A percentile compares a stretch with the other conserved stretches of the same genome.
phyloP scores from a whole-genome alignment of 1,140 invertebrate species.

The Drosophila prosaltans region DNA sequence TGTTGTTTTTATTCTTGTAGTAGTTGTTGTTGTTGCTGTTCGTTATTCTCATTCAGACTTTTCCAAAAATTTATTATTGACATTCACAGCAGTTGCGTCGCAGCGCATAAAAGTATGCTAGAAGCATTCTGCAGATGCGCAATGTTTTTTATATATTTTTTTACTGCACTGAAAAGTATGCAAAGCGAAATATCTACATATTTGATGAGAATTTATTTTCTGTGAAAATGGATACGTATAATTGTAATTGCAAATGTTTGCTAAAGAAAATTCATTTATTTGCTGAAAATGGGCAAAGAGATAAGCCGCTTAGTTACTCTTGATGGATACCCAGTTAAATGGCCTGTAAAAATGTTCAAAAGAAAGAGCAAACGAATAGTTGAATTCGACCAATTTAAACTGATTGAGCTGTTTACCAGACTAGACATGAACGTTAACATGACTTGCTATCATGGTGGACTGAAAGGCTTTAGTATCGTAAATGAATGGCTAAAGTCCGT shows the following conservation, averaged over 20 bases:
- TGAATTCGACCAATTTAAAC: slow-evolving; percentile 15
- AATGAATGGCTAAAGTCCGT: slow-evolving; percentile 8
- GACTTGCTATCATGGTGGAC: background rate
- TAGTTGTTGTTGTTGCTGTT: background rate
- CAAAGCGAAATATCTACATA: slow-evolving; percentile 15
- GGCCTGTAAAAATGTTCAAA: slow-evolving; percentile 7
- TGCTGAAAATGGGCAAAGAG: background rate
- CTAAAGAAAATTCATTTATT: slow-evolving; percentile 2
- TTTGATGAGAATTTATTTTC: slow-evolving; percentile 11
- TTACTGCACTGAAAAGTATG: slow-evolving; percentile 14
- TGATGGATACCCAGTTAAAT: slow-evolving; percentile 18
- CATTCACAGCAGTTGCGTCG: slow-evolving; percentile 12
- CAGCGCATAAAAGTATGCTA: slow-evolving; percentile 16
- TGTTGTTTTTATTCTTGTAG: background rate
- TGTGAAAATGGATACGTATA: background rate
- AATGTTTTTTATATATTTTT: background rate
- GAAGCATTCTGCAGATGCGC: slow-evolving; percentile 12
- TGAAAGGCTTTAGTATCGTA: slow-evolving; percentile 13
- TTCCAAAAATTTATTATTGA: slow-evolving; percentile 22
- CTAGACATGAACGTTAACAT: slow-evolving; percentile 10
- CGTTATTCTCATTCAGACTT: background rate
- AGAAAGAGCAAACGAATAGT: background rate
- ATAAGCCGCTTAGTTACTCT: slow-evolving; percentile 15
- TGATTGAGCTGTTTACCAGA: slow-evolving; percentile 16
- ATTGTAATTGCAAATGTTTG: slow-evolving; percentile 15